Percentiles rank a stretch among this genome's conserved stretches.
phyloP scores from a whole-genome alignment of 2,113 vertebrate genomes.

The Fulmarus glacialis region DNA sequence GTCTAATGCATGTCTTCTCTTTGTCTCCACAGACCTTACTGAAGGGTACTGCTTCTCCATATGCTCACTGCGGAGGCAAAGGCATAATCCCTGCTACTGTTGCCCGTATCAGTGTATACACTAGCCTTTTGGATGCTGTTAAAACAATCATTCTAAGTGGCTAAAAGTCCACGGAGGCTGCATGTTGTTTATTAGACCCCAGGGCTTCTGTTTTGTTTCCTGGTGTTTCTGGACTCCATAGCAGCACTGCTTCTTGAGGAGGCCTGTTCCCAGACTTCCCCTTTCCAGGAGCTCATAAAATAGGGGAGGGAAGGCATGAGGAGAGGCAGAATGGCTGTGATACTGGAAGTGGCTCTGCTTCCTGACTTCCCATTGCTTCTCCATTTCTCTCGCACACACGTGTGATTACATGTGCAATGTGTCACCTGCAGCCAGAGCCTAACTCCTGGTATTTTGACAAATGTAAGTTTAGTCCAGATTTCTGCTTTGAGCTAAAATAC shows the following conservation, averaged over 20 bases:
- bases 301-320: neutral
- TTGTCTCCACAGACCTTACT: neutral
- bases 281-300: neutral
- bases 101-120: neutral
- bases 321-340: neutral
- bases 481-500: neutral
- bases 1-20: neutral
- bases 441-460: neutral
- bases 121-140: neutral
- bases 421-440: neutral
- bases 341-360: neutral
- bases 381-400: neutral
- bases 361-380: neutral
- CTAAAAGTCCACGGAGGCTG: neutral
- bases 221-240: neutral
- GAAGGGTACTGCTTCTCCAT: neutral
- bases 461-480: neutral
- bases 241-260: neutral
- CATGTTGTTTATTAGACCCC: neutral
- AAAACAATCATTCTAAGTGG: conserved; percentile 2
- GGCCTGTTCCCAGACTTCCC: neutral
- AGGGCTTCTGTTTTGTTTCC: conserved; percentile 3
- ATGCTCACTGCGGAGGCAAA: neutral
- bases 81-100: neutral
- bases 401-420: neutral